Conservation (phyloP, 2,888 invertebrate genomes). For the Agonopterix subpropinquella region DNA sequence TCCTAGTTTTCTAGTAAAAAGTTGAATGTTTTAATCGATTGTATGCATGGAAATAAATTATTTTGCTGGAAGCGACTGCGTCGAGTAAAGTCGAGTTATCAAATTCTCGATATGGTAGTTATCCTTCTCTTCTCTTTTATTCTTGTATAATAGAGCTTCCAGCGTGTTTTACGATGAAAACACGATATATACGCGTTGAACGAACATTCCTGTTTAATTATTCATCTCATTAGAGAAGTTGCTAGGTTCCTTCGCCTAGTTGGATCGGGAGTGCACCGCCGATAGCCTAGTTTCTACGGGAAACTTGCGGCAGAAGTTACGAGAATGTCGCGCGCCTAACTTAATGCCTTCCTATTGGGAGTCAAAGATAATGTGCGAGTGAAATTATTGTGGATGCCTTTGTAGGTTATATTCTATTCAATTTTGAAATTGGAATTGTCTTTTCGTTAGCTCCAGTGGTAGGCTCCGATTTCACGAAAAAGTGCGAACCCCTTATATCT, state of each 20-base stretch:
- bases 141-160: not conserved
- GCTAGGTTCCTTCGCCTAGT: conserved; percentile 49
- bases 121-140: not conserved
- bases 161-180: conserved; percentile 5
- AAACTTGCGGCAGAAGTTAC: conserved; percentile 42
- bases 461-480: too few species aligned
- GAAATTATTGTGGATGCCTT: not conserved
- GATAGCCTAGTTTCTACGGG: conserved; percentile 55
- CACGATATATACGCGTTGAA: conserved; percentile 14
- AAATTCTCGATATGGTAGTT: too few species aligned
- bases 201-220: conserved; percentile 57
- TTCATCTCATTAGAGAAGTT: conserved; percentile 71
- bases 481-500: too few species aligned
- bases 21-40: too few species aligned
- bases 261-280: conserved; percentile 41
- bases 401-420: too few species aligned
- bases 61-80: too few species aligned
- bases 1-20: too few species aligned
- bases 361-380: conserved; percentile 27
- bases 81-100: too few species aligned
- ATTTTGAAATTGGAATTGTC: too few species aligned
- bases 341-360: conserved; percentile 39
- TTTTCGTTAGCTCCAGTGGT: too few species aligned
- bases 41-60: too few species aligned
- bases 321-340: conserved; percentile 44